Evolutionary conservation across 2,888 invertebrate genomes (phyloP).

Genomic region (Pseudococcus longispinus): DNA sequence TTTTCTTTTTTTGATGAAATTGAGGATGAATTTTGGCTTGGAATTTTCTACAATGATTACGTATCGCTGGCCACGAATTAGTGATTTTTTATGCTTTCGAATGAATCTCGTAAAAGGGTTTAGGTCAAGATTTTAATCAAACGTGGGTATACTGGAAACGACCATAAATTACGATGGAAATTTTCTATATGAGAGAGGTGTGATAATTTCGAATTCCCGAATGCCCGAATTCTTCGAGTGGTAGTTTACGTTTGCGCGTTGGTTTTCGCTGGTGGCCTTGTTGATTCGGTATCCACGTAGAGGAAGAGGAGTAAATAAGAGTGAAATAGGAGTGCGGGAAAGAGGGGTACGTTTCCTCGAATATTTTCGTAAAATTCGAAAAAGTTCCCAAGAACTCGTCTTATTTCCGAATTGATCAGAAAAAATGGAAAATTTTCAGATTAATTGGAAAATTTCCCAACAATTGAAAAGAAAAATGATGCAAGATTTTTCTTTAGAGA

Average conservation of each 20-base stretch:
- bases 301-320: no score
- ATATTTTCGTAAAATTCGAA: no score
- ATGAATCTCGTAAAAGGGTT: neutral
- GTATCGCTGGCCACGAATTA: neutral
- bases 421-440: no score
- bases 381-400: no score
- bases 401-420: no score
- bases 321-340: no score
- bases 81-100: neutral
- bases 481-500: no score
- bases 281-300: neutral
- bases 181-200: neutral
- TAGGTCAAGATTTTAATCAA: neutral
- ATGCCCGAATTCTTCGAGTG: neutral
- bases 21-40: neutral
- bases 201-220: neutral
- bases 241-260: neutral
- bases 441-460: no score
- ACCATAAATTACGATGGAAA: neutral
- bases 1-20: neutral
- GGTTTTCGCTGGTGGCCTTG: neutral
- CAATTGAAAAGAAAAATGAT: no score
- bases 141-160: neutral
- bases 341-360: no score
- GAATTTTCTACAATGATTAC: neutral